Evolutionary conservation across 2,797 vertebrate species (phyloP), one percentile per base, ranked within the genome.

Genomic region (Tadarida brasiliensis): DNA sequence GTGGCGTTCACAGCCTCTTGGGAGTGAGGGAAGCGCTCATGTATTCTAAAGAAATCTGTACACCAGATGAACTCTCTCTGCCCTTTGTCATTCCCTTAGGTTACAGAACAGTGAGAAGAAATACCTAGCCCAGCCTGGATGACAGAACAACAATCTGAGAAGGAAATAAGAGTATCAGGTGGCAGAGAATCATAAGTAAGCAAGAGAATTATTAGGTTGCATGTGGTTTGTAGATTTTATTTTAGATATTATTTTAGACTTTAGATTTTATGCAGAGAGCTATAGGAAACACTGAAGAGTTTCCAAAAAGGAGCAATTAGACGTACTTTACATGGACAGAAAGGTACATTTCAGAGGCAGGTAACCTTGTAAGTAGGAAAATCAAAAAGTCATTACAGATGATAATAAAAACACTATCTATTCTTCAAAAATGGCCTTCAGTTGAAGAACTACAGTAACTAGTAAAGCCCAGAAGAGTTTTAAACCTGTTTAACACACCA

Each of bases 351-450:
- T 76, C 15, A 59, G 22, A 6, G 5, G 11, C 22, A n/a, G 84
- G 3, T 6, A 93, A 85, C 61, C 15, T 61, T 74, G 35, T 68
- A 76, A 57, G 22, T 11, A 84, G 16, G 39, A 54, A 92, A 74
- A 22, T 49, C 14, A 39, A 51, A 5, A 88, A 76, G 90, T 57
- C 15, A 85, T 91, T 91, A 83, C 10, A 51, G 3, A 33, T 54
- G 30, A 63, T 71, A 59, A 67, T 77, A 93, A 56, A 92, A 90
- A 51, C 4, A 44, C 82, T 19, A 80, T 20, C 15, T 0, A 47
- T 12, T 84, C 11, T 71, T 67, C 84, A 20, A 77, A 90, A 93
- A 87, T 84, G 35, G n/a, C n/a, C 30, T 78, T 94, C 14, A 28
- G 1, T 70, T 88, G 78, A 81, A 91, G 65, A 68, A 91, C 65